Base-by-base conservation (phyloP, 2,113 vertebrate genomes). In the Melanotaenia duboulayi region DNA sequence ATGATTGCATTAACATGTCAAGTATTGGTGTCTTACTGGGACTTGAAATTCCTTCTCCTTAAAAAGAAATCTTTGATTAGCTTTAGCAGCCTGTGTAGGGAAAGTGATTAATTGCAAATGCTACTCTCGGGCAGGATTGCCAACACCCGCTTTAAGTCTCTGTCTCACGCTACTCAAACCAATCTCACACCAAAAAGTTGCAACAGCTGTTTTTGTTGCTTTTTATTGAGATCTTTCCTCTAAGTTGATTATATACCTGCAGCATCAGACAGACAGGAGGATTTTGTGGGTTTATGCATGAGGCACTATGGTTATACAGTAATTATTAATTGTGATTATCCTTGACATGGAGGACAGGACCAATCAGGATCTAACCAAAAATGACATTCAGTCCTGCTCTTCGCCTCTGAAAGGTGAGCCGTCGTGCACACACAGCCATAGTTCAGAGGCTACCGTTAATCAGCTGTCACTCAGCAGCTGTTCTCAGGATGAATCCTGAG, bases 1-100 rank as follows among this genome's bases (percentile, higher is more conserved):
- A 90, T 90, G 74, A 80, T 64, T 62, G 66, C 64, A 80, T 84
- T 78, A 85, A 76, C 37, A 25, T 62, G 62, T 67, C 50, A 56
- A 74, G 69, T 58, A 65, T 72, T 61, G 23, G 48, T 42, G 42
- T 68, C 67, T 72, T 54, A n/a, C 7, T 52, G 65, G 76, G 54
- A 75, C 48, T 62, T 22, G 11, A 5, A 22, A 74, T 20, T 46
- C 35, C 37, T 44, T 61, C 56, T 51, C 1, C 16, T 48, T 61
- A 75, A 74, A 79, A 54, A 74, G 60, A 17, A 24, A 79, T 19
- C 8, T 17, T 75, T 73, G 77, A 83, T 82, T 66, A 74, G 58
- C 65, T 50, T 42, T 7, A 49, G 46, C 65, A n/a, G 61, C 71
- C 61, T 52, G 61, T 23, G 51, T 1, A 4, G 23, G 6, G 17